Base-by-base conservation (phyloP, 2,797 vertebrate species). In the Halcyon leucocephala region DNA sequence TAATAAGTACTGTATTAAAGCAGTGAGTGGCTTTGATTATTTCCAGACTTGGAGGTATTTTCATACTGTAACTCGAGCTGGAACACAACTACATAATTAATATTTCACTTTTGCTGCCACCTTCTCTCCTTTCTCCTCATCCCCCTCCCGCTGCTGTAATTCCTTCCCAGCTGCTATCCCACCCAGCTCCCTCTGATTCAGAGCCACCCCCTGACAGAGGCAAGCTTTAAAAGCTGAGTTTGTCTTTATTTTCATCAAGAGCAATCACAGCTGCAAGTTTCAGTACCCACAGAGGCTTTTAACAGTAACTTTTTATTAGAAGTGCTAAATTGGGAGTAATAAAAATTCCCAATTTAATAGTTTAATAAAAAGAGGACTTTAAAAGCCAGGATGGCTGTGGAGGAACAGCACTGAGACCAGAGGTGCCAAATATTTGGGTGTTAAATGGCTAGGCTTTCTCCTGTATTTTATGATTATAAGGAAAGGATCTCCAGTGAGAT, bases 271-370 rank as follows among this genome's bases (percentile, higher is more conserved):
- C 91, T 94, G 88, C 83, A 89, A 73, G 46, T 95, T 94, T 77
- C 88, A 90, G 66, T 62, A 83, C 78, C 88, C 93, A 95, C 61
- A 61, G 80, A 95, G 82, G 67, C 91, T 97, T 96, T 96, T 90
- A 96, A 91, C 74, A 3, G 42, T 46, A 93, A 93, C 70, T 89
- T 96, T 96, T 96, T 96, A 96, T 96, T 96, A 93, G 86, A 92
- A 96, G 83, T 78, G 79, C 82, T 96, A 96, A 96, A 97, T 44
- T 65, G 71, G 92, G 88, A 93, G 89, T 73, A 86, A 96, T 96
- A 97, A 97, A 96, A 90, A 14, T 51, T 82, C 72, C 79, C 65
- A 89, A 80, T 91, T 87, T 94, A 91, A 94, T 96, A 92, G 82
- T 90, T 96, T 90, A 86, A 95, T 95, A 97, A 95, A 96, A 95